Evolutionary conservation across 2,888 invertebrate species (phyloP).

Genomic region (Liodrosophila aerea): DNA sequence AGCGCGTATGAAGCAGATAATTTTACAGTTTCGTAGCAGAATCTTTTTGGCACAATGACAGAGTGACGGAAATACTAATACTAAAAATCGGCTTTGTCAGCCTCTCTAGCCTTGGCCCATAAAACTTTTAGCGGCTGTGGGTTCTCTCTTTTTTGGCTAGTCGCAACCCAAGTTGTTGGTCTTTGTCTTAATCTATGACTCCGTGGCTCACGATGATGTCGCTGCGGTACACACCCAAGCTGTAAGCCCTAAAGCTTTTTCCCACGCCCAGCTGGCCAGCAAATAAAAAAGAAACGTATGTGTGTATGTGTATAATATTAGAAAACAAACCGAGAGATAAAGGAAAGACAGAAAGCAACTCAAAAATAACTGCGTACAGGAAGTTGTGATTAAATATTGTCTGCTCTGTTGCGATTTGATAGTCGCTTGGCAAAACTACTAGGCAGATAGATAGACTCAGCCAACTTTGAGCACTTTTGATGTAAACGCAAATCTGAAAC

Average conservation of each 20-base stretch:
- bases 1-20: no score
- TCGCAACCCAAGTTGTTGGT: constrained; percentile 3
- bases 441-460: background rate
- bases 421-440: constrained; percentile 17
- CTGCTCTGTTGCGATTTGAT: constrained; percentile 42
- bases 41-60: constrained; percentile 35
- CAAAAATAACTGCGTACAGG: constrained; percentile 55
- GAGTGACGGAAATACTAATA: constrained; percentile 41
- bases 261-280: constrained; percentile 67
- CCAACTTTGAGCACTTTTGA: constrained; percentile 2
- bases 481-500: constrained; percentile 21
- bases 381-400: constrained; percentile 71
- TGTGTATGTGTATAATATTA: no score
- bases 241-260: constrained; percentile 73
- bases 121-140: constrained; percentile 15
- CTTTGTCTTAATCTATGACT: constrained; percentile 14
- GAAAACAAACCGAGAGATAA: constrained; percentile 30
- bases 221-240: constrained; percentile 54
- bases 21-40: constrained; percentile 2
- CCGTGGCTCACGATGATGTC: constrained; percentile 30
- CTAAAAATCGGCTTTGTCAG: constrained; percentile 31
- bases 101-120: constrained; percentile 44
- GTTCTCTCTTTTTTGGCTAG: constrained; percentile 22
- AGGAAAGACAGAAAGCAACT: constrained; percentile 29
- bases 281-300: constrained; percentile 41